Evolutionary conservation across 2,888 invertebrate genomes (phyloP), one percentile per base, ranked within the genome.

Genomic region (Nemurella pictetii): DNA sequence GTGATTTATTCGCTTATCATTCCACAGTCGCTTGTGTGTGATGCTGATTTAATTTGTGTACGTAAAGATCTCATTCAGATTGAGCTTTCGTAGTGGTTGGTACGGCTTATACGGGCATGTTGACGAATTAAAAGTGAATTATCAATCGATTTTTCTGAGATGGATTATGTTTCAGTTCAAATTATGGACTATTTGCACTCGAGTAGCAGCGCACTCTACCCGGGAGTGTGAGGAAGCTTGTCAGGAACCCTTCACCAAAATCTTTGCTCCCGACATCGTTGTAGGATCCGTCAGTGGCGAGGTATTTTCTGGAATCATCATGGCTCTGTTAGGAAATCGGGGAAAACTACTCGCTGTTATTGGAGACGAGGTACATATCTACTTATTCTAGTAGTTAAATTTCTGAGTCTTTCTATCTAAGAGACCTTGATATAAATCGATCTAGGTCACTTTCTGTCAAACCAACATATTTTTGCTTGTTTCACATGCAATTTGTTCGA

Each of bases 301-400:
- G 20, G 15, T 55, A 7, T 7, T 55, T 55, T 2, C 32, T 32
- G 32, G 9, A 32, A 55, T 15, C 55, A 7, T 2, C 91, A 96
- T 96, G 96, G 95, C 96, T 89, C 91, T 97, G 87, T 96, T 96
- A 90, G 96, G 97, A 89, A 93, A 94, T 85, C 97, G 96, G 90
- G 98, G 98, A 89, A 98, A 98, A 93, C 91, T 98, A 84, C 95
- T 98, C 88, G 97, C 98, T 86, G 97, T 98, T 15, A 98, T 98
- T 89, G 98, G 98, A 86, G 98, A 98, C 91, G 98, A 98, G 93
- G 97, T 96, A 91, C 90, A 88, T 87, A 85, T 78, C 27, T 27
- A 15, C 27, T 55, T 20, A 55, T 55, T 7, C 20, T 7, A 55
- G 15, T 20, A 55, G 9, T 55, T 15, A 1, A 55, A 20, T 55